These are phyloP conservation scores for Thripadectes ignobilis DNA, from an alignment of 2,797 vertebrate genomes.

Conservation along the genomic window DNA sequence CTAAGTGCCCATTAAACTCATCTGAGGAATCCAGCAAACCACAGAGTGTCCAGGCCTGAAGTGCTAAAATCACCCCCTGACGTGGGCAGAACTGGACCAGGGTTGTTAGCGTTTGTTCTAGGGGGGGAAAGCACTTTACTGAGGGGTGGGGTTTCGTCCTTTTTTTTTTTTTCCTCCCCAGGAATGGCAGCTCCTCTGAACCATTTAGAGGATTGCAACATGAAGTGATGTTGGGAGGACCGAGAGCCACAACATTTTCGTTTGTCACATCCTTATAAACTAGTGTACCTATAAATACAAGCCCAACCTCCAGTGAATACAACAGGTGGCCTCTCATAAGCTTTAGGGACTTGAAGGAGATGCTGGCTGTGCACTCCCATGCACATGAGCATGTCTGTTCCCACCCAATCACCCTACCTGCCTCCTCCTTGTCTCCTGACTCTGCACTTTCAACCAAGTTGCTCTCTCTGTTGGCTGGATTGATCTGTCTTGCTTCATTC, in stretches of 20 bases:
- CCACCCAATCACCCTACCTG: neutral
- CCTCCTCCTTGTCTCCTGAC: neutral
- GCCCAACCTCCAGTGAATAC: neutral
- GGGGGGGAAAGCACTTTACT: neutral
- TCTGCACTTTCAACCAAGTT: neutral
- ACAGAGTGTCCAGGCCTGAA: neutral
- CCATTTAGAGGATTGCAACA: neutral
- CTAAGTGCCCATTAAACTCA: neutral
- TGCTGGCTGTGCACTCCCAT: neutral
- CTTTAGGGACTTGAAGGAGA: neutral
- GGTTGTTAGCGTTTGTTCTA: neutral
- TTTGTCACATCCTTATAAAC: neutral
- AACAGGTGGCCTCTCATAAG: neutral
- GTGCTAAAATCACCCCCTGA: neutral
- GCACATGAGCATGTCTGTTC: accelerated
- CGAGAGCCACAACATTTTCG: neutral
- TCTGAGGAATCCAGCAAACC: neutral
- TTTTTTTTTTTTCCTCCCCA: neutral
- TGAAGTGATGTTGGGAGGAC: neutral
- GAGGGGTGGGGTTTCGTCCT: neutral
- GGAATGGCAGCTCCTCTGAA: neutral
- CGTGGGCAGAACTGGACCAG: neutral
- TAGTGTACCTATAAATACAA: neutral
- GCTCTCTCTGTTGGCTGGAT: neutral
- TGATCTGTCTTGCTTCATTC: neutral